A percentile compares a stretch with the other conserved stretches of the same genome.
These are phyloP conservation scores for Lapara coniferarum DNA, from an alignment of 2,888 invertebrate genomes.

Conservation along the genomic window DNA sequence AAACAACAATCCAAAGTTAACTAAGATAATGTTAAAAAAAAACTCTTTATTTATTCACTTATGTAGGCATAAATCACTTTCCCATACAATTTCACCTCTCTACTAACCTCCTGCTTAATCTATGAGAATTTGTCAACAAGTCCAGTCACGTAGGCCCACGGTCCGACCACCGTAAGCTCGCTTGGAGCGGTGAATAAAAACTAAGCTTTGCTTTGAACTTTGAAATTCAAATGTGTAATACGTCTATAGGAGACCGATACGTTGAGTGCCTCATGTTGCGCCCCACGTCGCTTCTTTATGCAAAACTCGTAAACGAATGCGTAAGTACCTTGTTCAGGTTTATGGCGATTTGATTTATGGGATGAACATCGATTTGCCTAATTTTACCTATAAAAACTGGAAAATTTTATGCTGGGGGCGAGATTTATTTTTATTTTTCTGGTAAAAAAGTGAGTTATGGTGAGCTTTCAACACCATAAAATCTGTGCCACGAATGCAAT, in stretches of 20 bases:
- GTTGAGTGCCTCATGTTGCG: slow-evolving; percentile 32
- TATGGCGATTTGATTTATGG: not conserved
- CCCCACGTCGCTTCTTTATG: slow-evolving; percentile 12
- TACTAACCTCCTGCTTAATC: slow-evolving; percentile 40
- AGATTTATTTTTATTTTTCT: no score
- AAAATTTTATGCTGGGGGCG: no score
- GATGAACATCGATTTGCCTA: not conserved
- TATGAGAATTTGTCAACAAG: slow-evolving; percentile 63
- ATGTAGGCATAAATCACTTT: slow-evolving; percentile 1
- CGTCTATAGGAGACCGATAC: slow-evolving; percentile 66
- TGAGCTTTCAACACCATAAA: no score
- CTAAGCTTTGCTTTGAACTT: slow-evolving; percentile 77
- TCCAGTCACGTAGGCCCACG: slow-evolving; percentile 70
- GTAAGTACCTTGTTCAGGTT: not conserved
- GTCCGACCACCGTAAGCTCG: slow-evolving; percentile 78
- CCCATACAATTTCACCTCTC: slow-evolving; percentile 27
- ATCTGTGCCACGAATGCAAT: no score
- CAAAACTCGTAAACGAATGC: slow-evolving; percentile 19
- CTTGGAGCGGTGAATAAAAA: slow-evolving; percentile 81
- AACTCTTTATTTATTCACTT: no score
- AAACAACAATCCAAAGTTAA: no score
- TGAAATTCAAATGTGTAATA: slow-evolving; percentile 78
- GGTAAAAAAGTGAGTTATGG: no score
- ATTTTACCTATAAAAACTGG: not conserved
- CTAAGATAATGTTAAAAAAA: no score